Base-by-base conservation (phyloP, 2,888 invertebrate genomes). In the Epinotia nisella region DNA sequence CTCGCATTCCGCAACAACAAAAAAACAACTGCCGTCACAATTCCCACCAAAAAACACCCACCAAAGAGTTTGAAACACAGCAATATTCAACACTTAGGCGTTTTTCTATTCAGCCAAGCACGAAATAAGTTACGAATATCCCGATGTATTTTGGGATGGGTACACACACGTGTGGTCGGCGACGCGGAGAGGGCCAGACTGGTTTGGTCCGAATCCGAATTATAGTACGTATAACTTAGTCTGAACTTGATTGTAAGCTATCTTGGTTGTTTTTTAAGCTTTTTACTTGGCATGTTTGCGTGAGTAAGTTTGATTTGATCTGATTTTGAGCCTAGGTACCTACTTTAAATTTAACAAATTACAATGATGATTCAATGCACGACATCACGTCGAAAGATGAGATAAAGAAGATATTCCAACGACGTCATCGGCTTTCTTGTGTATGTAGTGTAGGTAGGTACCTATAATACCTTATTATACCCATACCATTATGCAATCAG, bases 101-200 rank as follows among this genome's bases (percentile, higher is more conserved):
- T 51, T 67, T 19, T 56, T 61, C 55, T 45, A 56, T 53, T 71
- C 29, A 39, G 49, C 58, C 24, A 56, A 55, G 35, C 72, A n/a
- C 72, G 67, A 61, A 39, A 49, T 56, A 72, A 72, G 72, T 72
- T 72, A 21, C 72, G 72, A 55, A 10, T 19, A 3, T 62, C 55
- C 66, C 45, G 60, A 21, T 19, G 35, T 29, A 21, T 29, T 67
- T 67, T 67, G n/a, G 66, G 72, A 7, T 51, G 35, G 60, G 45
- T 21, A 41, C 55, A 21, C 55, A 21, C 56, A 49, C 72, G 89
- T 88, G 85, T 84, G 82, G 62, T 71, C 79, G 49, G 70, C 77
- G n/a, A 79, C 77, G 77, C 65, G 78, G 71, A 61, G 76, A 60
- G 75, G 77, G 74, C 75, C 79, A 80, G 83, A 90, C 90, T 90